A percentile compares a stretch with the other conserved stretches of the same genome.
These are phyloP conservation scores for Lymantria monacha DNA, from an alignment of 2,888 invertebrate species.

Conservation along the genomic window DNA sequence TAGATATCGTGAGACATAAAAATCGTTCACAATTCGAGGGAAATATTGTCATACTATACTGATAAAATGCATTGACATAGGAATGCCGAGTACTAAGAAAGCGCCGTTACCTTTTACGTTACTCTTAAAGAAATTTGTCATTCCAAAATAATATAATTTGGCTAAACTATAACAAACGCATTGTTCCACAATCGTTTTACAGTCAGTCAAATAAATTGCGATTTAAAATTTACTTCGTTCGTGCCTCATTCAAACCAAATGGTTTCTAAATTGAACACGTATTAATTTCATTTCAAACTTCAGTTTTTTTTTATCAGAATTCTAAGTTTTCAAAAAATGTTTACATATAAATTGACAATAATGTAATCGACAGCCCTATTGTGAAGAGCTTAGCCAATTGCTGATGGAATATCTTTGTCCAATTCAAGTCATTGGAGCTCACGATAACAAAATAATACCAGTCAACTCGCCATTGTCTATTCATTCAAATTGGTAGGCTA, in stretches of 20 bases:
- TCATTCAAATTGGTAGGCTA: neutral
- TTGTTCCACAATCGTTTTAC: too few relatives aligned
- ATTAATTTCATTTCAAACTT: neutral
- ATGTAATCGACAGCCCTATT: slow-evolving; percentile 18
- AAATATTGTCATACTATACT: too few relatives aligned
- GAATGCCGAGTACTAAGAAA: too few relatives aligned
- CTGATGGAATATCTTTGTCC: slow-evolving; percentile 46
- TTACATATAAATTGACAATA: neutral
- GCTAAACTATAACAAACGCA: too few relatives aligned
- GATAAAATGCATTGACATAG: too few relatives aligned
- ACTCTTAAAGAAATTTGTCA: too few relatives aligned
- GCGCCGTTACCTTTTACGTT: too few relatives aligned
- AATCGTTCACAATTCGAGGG: too few relatives aligned
- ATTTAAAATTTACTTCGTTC: neutral
- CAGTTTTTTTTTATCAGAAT: neutral
- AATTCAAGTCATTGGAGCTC: slow-evolving; percentile 39
- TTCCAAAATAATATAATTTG: too few relatives aligned
- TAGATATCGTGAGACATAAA: too few relatives aligned
- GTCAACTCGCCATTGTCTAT: neutral
- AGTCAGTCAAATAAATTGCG: neutral
- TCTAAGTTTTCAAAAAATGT: neutral
- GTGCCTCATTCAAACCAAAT: neutral
- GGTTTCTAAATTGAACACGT: neutral
- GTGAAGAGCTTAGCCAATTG: slow-evolving; percentile 41
- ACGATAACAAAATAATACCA: slow-evolving; percentile 25